Base-by-base conservation (phyloP, 2,888 invertebrate genomes). In the Lacanobia oleracea region DNA sequence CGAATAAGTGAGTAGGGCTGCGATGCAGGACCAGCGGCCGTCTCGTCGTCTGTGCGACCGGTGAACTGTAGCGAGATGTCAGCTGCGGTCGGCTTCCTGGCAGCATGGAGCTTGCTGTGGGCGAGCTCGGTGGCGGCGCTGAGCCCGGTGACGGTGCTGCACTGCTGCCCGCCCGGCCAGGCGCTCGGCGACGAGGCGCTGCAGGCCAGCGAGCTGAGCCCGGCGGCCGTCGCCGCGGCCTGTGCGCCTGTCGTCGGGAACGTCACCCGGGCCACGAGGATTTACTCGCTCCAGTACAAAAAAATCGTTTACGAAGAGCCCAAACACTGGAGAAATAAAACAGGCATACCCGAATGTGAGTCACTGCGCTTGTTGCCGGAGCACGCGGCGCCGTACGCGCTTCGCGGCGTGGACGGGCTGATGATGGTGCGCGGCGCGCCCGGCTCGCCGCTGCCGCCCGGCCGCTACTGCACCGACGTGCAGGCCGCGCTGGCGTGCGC, bases 401-500 rank as follows among this genome's bases (percentile, higher is more conserved):
- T 97, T 56, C 91, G 97, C n/a, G 96, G 97, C 75, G 97, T 97
- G 81, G 97, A 97, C 90, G 98, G 97, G 0, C 97, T 97, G 14
- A 94, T 97, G 85, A 90, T 96, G 85, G 90, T 97, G 75, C 94
- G 97, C 0, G 96, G 96, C 68, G 87, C 88, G 33, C 84, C 88
- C 63, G 80, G 66, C 53, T 84, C 94, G 61, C 90, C 97, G 61
- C 91, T 97, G 72, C 93, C 96, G 9, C 96, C 97, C 0, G 90
- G 91, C 1, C 95, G 96, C 54, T 98, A 97, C 91, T 98, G 98
- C 91, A 96, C 97, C 56, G 98, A 98, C 89, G 94, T 96, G 51
- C 95, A 95, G 23, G 97, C 96, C 4, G 97, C 97, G 12, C 93
- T 98, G 7, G 97, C 97, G 7, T 98, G 98, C 90, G 89, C 90